Evolutionary conservation across 2,113 vertebrate species (phyloP), one percentile per base, ranked within the genome.

Genomic region (Nipponia nippon): DNA sequence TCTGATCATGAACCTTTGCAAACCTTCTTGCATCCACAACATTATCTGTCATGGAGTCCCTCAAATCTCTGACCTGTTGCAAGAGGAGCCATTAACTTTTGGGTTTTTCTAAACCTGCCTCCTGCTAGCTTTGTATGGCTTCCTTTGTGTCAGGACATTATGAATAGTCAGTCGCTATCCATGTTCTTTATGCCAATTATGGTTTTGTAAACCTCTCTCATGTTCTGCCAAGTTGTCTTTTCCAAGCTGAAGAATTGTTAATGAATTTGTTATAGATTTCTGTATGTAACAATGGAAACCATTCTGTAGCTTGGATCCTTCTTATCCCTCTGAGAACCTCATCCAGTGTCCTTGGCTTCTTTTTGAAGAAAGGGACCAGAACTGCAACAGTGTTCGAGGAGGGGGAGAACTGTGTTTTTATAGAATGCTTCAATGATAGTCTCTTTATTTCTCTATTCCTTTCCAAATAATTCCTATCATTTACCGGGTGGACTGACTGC

Each of bases 351-450:
- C 52, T 66, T 44, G 29, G 42, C 30, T 53, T 16, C n/a, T 46
- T 70, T 65, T 82, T 30, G 34, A 79, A 26, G 22, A 47, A 63
- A 53, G 26, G 13, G 34, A 50, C 46, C 26, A 38, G 22, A 83
- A 80, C 7, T 3, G 5, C 66, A n/a, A 27, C 0, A 2, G 29
- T 49, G 3, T 76, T 47, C 0, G 2, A 71, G 17, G 23, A 52
- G 15, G 17, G 36, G 53, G 21, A 78, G 11, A 53, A 87, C 26
- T 9, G 10, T 56, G 49, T 27, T 42, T 58, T 59, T 46, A 23
- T 18, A 49, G 70, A 86, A 47, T 6, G n/a, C 13, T 71, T 89
- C 17, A 61, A 1, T 65, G 6, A 55, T 53, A 53, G 2, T 81
- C 3, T 44, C 36, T 67, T 44, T 49, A 44, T 83, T 80, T 87